Conservation (phyloP, 2,797 vertebrate genomes). For the Pseudopleuronectes americanus region DNA sequence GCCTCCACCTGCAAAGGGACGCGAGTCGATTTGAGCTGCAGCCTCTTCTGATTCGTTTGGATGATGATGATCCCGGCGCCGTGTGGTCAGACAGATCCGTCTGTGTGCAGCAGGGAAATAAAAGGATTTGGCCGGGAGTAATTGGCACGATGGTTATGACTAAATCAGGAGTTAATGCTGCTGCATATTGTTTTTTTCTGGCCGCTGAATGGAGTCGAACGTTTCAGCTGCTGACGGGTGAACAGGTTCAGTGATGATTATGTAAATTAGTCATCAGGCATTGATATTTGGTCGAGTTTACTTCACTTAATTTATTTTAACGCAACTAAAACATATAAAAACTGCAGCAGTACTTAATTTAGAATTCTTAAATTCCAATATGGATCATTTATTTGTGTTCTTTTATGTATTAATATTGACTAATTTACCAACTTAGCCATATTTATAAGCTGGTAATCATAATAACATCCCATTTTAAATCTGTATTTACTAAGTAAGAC, state of each 20-base stretch:
- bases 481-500: too few relatives aligned
- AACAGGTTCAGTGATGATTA: background rate
- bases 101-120: constrained; percentile 14
- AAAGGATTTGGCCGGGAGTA: constrained; percentile 25
- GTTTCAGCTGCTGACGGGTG: background rate
- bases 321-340: too few relatives aligned
- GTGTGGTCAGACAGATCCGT: constrained; percentile 19
- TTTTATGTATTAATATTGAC: too few relatives aligned
- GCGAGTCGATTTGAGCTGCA: constrained; percentile 18
- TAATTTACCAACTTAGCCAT: too few relatives aligned
- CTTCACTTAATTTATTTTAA: too few relatives aligned
- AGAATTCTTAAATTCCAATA: too few relatives aligned
- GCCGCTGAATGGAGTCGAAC: background rate
- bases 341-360: too few relatives aligned
- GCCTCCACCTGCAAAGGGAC: constrained; percentile 21
- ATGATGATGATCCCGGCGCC: constrained; percentile 30
- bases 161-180: constrained; percentile 16
- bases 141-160: constrained; percentile 30
- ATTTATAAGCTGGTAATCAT: too few relatives aligned
- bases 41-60: constrained; percentile 14
- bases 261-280: background rate
- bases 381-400: too few relatives aligned
- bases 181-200: too few relatives aligned
- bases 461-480: too few relatives aligned
- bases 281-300: too few relatives aligned